Evolutionary conservation across 2,888 invertebrate genomes (phyloP), one percentile per base, ranked within the genome.

Genomic region (Lacanobia wlatinum): DNA sequence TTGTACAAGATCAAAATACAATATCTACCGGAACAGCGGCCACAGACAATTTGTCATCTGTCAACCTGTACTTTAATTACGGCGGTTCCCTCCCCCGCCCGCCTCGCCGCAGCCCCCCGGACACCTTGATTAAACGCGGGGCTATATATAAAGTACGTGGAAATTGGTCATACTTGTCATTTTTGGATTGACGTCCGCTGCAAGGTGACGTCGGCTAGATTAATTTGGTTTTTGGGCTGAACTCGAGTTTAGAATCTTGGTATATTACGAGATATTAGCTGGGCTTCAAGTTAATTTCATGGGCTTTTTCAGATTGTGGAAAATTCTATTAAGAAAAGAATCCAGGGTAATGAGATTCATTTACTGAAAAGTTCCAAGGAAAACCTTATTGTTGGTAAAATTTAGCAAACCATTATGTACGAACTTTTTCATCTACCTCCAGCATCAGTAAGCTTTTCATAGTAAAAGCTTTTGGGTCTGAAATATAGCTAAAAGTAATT

Each of bases 41-140:
- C 90, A 87, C 90, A 84, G 88, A 83, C 93, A 89, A 94, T 95
- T 94, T 92, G 94, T 95, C 95, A 94, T 83, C 90, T 93, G 95
- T 94, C 95, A 93, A 94, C 93, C 92, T 94, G 93, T 88, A 89
- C 91, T 91, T 92, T 94, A 94, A 95, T 95, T 94, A 92, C 94
- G 82, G 83, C 77, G 78, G 72, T 79, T 76, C 76, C 67, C 70
- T 62, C 68, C 70, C 66, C 70, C 64, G 70, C 76, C 79, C 58
- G 56, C 70, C 80, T 72, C 77, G 76, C 70, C 77, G 40, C 73
- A 66, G 68, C 84, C 70, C 82, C 83, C 87, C 83, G 85, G 89
- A 89, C 92, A 94, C 95, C 95, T 94, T 95, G 94, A 95, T 94
- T 94, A 94, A 94, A 94, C 90, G 89, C 72, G 76, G 82, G 67